Base-by-base conservation (phyloP, 2,888 invertebrate species). In the Leptinotarsa rubiginosa region DNA sequence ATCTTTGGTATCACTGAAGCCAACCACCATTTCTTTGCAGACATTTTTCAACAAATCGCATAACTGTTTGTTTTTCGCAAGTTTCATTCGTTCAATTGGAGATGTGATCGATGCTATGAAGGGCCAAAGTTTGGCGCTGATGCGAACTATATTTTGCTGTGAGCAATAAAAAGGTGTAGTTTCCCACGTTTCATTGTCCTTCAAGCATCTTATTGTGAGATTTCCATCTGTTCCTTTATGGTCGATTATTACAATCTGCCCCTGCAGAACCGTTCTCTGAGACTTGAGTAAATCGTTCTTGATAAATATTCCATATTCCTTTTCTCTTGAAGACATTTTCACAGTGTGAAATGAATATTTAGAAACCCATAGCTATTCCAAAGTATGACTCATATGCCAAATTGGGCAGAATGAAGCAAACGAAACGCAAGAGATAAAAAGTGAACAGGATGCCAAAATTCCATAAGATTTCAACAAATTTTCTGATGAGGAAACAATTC, bases 61-160 rank as follows among this genome's bases (percentile, higher is more conserved):
- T 65, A 89, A 84, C 52, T 84, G 83, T 56, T 82, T 82, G 80
- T 90, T 87, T 76, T 84, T 86, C 18, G 89, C 89, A 47, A 92
- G 84, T 50, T 87, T 87, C 2, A 91, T 86, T 75, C 91, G 87
- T 70, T 90, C 90, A 77, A 89, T 87, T 4, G 90, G 90, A 67
- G 88, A 88, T 20, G 84, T 81, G 73, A 92, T 88, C 16, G 91
- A 88, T 67, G 89, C 88, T 56, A 91, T 84, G 83, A 87, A 90
- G 52, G 88, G 89, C 89, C 90, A 91, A 59, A 91, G 80, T 67
- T 85, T 86, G 74, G 87, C 86, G 66, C 80, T 80, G 41, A 88
- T 83, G n/a, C 78, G 76, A 47, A 84, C 81, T 66, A 87, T 79
- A 67, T 79, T 79, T 18, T 83, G 79, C 75, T 83, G 78, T 16